Percentiles rank a stretch among this genome's conserved stretches.
phyloP scores from a whole-genome alignment of 2,888 invertebrate species.

The Coenonympha glycerion region DNA sequence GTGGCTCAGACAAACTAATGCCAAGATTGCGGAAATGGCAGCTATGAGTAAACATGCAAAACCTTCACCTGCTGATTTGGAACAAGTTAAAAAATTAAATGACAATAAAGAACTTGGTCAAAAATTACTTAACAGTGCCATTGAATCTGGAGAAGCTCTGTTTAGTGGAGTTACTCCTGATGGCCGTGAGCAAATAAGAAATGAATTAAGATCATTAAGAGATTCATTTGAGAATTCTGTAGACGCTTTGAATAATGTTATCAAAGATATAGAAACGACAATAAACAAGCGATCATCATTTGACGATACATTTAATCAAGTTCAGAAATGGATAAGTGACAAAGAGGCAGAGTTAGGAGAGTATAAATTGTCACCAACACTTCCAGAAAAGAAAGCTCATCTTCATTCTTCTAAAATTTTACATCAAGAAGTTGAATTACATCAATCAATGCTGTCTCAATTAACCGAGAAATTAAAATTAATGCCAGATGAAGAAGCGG shows the following conservation, averaged over 20 bases:
- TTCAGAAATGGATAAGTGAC: constrained; percentile 90
- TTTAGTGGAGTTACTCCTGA: constrained; percentile 91
- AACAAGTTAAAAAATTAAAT: constrained; percentile 83
- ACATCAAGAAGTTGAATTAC: constrained; percentile 89
- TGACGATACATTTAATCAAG: constrained; percentile 92
- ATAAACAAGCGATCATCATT: constrained; percentile 94
- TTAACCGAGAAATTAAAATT: constrained; percentile 87
- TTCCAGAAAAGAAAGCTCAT: constrained; percentile 92
- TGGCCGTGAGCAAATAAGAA: constrained; percentile 88
- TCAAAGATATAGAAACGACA: constrained; percentile 91
- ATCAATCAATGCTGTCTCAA: constrained; percentile 88
- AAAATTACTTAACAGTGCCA: constrained; percentile 83
- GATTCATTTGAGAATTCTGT: constrained; percentile 89
- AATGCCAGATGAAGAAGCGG: constrained; percentile 86
- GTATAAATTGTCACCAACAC: constrained; percentile 83
- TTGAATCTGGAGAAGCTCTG: constrained; percentile 91
- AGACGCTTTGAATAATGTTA: constrained; percentile 87
- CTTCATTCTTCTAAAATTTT: constrained; percentile 87
- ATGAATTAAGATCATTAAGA: constrained; percentile 86
- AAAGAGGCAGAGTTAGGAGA: constrained; percentile 83
- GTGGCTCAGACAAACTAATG: constrained; percentile 86
- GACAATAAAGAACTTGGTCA: constrained; percentile 88
- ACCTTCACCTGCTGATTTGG: constrained; percentile 84
- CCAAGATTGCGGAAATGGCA: constrained; percentile 83
- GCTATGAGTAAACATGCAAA: constrained; percentile 84